These are phyloP conservation scores for Euborellia annulipes DNA, from an alignment of 1,140 invertebrate species.

Conservation along the genomic window DNA sequence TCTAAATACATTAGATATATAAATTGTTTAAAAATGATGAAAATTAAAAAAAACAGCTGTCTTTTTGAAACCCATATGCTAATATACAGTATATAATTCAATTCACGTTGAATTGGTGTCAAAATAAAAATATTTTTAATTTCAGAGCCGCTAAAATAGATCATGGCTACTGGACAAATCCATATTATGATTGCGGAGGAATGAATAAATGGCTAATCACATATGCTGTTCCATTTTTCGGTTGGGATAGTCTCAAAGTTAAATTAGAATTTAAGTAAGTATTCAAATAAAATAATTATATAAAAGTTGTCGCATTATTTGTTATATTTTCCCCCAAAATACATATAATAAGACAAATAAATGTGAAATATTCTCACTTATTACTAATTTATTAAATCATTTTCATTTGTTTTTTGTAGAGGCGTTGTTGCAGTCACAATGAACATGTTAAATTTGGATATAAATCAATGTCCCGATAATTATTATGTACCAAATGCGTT, in stretches of 20 bases:
- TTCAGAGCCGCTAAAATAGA: slow-evolving; percentile 59
- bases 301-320: too few species aligned
- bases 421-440: slow-evolving; percentile 89
- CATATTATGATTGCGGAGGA: slow-evolving; percentile 88
- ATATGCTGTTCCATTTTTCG: slow-evolving; percentile 93
- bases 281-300: slow-evolving; percentile 6
- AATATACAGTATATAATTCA: too few species aligned
- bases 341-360: too few species aligned
- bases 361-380: too few species aligned
- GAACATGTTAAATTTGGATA: slow-evolving; percentile 74
- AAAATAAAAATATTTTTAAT: too few species aligned
- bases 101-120: too few species aligned
- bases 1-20: too few species aligned
- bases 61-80: too few species aligned
- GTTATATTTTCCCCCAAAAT: too few species aligned
- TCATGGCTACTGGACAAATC: slow-evolving; percentile 85
- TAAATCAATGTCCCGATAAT: slow-evolving; percentile 87
- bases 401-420: slow-evolving; percentile 45
- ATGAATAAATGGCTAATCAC: slow-evolving; percentile 89
- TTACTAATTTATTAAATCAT: too few species aligned
- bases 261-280: slow-evolving; percentile 90
- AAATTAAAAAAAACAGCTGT: too few species aligned
- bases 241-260: slow-evolving; percentile 80
- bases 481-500: slow-evolving; percentile 86
- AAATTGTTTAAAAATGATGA: too few species aligned